Evolutionary conservation across 1,140 invertebrate genomes (phyloP).

Genomic region (Pseudomyrmex sp.): DNA sequence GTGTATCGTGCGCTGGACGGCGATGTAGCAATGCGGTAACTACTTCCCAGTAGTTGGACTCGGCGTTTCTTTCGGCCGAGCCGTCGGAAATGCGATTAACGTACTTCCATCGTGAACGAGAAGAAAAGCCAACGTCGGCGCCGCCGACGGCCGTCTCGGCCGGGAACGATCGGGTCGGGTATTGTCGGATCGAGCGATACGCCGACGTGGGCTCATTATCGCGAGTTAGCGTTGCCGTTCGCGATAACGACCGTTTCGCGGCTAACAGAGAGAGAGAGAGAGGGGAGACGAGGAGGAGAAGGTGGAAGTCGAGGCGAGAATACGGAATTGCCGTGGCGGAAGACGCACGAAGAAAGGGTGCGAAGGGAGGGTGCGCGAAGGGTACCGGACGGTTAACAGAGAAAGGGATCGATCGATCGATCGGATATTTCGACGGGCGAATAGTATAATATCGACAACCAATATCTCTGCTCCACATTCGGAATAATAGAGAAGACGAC

Average conservation of each 20-base stretch:
- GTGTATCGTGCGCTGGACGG: background rate
- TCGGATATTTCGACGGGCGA: constrained; percentile 74
- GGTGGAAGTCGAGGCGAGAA: constrained; percentile 35
- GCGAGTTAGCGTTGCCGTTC: constrained; percentile 46
- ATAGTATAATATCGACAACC: constrained; percentile 77
- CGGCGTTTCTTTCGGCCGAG: constrained; percentile 20
- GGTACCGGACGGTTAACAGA: background rate
- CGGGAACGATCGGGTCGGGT: constrained; percentile 34
- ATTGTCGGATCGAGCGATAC: constrained; percentile 50
- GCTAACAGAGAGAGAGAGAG: constrained; percentile 6
- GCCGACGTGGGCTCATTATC: constrained; percentile 51
- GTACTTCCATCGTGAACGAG: background rate
- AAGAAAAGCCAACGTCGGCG: constrained; percentile 10
- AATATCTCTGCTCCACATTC: constrained; percentile 83
- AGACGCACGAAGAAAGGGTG: constrained; percentile 39
- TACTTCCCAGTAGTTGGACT: constrained; percentile 41
- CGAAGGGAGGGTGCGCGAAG: background rate
- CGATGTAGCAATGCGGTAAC: background rate
- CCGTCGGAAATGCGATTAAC: constrained; percentile 38
- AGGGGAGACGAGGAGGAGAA: constrained; percentile 14
- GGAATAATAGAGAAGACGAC: constrained; percentile 79
- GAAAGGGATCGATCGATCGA: constrained; percentile 72
- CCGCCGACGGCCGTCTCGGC: background rate
- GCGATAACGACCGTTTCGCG: constrained; percentile 39
- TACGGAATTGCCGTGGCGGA: constrained; percentile 42